Base-by-base conservation (phyloP, 2,113 vertebrate species). In the Pipa parva region DNA sequence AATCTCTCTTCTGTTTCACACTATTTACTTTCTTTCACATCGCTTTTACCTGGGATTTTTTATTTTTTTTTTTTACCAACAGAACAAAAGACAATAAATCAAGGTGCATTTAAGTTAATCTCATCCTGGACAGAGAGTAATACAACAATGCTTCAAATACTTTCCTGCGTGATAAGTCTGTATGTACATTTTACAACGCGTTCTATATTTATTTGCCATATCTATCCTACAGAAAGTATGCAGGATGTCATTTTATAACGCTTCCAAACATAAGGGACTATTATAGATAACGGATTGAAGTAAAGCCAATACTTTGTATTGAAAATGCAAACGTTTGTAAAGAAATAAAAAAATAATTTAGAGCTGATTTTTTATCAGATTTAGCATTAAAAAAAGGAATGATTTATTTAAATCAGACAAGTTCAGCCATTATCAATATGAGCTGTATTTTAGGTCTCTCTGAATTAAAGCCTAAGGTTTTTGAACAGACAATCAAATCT, bases 21-120 rank as follows among this genome's bases (percentile, higher is more conserved):
- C 27, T 63, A 72, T 71, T 71, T 77, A 68, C 75, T 54, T 49
- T 54, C 59, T 68, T 68, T 69, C 21, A 39, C 54, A 69, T 69
- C 46, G 54, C 61, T 51, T 75, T 29, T 27, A 42, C 64, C 50
- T 18, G 10, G 63, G 45, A 42, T 71, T 71, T 76, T n/a, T n/a
- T n/a, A 74, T 73, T 76, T 62, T 48, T 36, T 65, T 36, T 7
- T 63, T 79, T 72, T 71, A 65, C 63, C 46, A 57, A 56, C 73
- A 48, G 56, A 48, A 7, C 2, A 36, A 73, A 78, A 73, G 4
- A 42, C 45, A 59, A 51, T 25, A 48, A 33, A 54, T 42, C 37
- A 46, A 57, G 63, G 10, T 58, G 58, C 64, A 67, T 67, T 50
- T 59, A 67, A 59, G 64, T 29, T 59, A 67, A 67, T 67, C 45